These are phyloP conservation scores for Paedocypris micromegethes DNA, from an alignment of 2,797 vertebrate species.

Conservation along the genomic window DNA sequence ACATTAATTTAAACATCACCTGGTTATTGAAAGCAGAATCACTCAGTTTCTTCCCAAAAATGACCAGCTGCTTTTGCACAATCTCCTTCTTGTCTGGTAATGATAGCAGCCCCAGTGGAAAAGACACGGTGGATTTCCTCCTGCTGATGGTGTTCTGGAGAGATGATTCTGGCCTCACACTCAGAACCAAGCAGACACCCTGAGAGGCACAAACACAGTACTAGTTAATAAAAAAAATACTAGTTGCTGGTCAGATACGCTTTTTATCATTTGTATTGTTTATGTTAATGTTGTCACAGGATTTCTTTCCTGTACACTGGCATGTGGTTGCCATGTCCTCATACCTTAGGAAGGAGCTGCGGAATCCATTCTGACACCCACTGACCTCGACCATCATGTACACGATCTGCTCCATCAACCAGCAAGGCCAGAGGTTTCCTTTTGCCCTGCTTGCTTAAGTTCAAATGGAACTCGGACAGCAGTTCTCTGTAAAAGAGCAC, in stretches of 20 bases:
- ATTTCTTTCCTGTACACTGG: no score
- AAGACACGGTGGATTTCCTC: conserved; percentile 53
- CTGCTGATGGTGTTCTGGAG: conserved; percentile 67
- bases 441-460: conserved; percentile 52
- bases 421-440: conserved; percentile 68
- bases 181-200: conserved; percentile 76
- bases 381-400: conserved; percentile 65
- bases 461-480: conserved; percentile 68
- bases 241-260: no score
- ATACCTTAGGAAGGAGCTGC: conserved; percentile 68
- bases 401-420: conserved; percentile 73
- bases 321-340: conserved; percentile 15
- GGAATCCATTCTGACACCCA: conserved; percentile 82
- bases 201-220: conserved; percentile 44
- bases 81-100: conserved; percentile 69
- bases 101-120: conserved; percentile 69
- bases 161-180: conserved; percentile 59
- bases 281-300: no score
- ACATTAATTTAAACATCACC: conserved; percentile 55
- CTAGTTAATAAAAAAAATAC: not conserved
- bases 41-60: conserved; percentile 83
- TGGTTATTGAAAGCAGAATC: conserved; percentile 87
- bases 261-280: no score
- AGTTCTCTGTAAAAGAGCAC: conserved; percentile 63
- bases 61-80: conserved; percentile 71